Evolutionary conservation across 2,797 vertebrate species (phyloP), one percentile per base, ranked within the genome.

Genomic region (Eleutherodactylus coqui): DNA sequence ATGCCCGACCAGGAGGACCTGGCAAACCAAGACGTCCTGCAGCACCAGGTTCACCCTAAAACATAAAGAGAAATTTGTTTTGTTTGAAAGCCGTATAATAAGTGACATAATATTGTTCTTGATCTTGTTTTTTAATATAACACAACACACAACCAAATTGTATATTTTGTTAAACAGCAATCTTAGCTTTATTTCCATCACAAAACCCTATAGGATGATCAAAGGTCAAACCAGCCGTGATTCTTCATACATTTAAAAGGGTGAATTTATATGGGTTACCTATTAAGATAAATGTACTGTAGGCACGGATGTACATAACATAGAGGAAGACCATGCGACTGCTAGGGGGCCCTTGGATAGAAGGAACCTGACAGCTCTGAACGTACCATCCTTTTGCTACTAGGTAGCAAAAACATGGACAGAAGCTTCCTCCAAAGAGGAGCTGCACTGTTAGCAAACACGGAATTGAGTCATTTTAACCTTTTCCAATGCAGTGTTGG

Each of bases 21-120:
- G 94, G 94, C 92, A 96, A 91, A 90, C 97, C 97, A 67, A 94
- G 90, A 45, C 93, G 94, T 45, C 97, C 97, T 70, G 94, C 92
- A 14, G 88, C 85, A 53, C 97, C 97, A 84, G 96, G 96, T 91
- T 98, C 96, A 72, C 97, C 97, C 96, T 98, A 90, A 67, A 45
- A 79, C 24, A 45, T 67, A 41, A 27, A 14, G 11, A 70, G 13
- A 72, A 45, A 41, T 72, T 16, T 24, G 4, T 19, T 17, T 55
- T 4, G 36, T 27, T 69, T 29, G 16, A 32, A 75, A 38, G 7
- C 3, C 51, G 27, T 29, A 5, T 11, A 14, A 38, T n/a, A 9
- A 43, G 70, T 45, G 21, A 45, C n/a, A 73, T 29, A 29, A 17
- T 27, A 24, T 14, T 5, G 5, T 32, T 43, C 5, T n/a, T 32